Base-by-base conservation (phyloP, 37 sponge, comb jelly and placozoan species). In the Dysidea cf. avara region DNA sequence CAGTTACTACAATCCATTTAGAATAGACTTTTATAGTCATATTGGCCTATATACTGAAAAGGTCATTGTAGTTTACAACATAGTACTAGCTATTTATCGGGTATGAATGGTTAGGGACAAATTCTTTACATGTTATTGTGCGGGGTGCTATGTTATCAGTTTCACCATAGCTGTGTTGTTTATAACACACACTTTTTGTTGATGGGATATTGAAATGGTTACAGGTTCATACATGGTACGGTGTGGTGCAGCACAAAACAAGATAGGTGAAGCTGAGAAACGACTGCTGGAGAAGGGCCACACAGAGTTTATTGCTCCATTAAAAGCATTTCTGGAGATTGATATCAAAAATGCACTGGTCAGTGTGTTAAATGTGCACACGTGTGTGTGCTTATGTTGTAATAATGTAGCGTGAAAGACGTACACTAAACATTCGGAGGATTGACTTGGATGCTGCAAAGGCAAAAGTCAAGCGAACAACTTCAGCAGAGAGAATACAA, bases 311-410 rank as follows among this genome's bases (percentile, higher is more conserved):
- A 48, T 80, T 34, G 83, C 81, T 57, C 90, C 90, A n/a, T 66
- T 89, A 22, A 77, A 65, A 22, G 81, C 90, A 9, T 89, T 89
- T 71, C 58, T 89, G 29, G 84, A 89, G 51, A 66, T 89, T 36
- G 90, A 89, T 30, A 37, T 89, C 50, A 89, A 89, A 71, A 61
- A 39, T 30, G 69, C 78, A 6, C 1, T 83, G 53, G 90, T 89
- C 40, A 89, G 85, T 68, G 14, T 16, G n/a, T n/a, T n/a, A n/a
- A n/a, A n/a, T n/a, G n/a, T n/a, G n/a, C n/a, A n/a, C 54, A 21
- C 11, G 60, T 21, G 60, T 11, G 9, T 58, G 9, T 12, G 9
- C 9, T 12, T 20, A 12, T 11, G 24, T 12, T 20, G 30, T 7
- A 5, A 29, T 30, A 28, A 20, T 48, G 16, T 59, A 89, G 90